A percentile compares a stretch with the other conserved stretches of the same genome.
Evolutionary conservation across 2,113 vertebrate genomes (phyloP).

Genomic region (Rhineura floridana): DNA sequence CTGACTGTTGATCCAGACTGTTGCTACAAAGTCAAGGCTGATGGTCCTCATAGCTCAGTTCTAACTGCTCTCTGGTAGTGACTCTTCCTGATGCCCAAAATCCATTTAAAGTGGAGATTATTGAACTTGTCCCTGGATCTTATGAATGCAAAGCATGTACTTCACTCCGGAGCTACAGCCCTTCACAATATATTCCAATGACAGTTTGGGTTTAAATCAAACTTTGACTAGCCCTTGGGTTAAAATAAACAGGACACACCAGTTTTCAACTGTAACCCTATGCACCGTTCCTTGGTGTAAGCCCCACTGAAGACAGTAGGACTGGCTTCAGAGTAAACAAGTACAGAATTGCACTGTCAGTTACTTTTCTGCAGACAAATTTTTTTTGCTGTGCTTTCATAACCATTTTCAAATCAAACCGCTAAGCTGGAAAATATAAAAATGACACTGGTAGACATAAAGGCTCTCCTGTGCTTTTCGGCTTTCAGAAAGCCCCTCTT

Average conservation of each 20-base stretch:
- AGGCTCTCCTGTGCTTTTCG: slow-evolving; percentile 44
- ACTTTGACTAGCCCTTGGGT: not conserved
- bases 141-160: not conserved
- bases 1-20: no score
- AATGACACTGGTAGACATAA: slow-evolving; percentile 36
- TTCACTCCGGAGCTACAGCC: no score
- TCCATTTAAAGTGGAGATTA: not conserved
- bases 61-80: not conserved
- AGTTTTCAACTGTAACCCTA: not conserved
- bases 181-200: not conserved
- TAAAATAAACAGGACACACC: not conserved
- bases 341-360: not conserved
- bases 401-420: slow-evolving; percentile 3
- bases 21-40: not conserved
- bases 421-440: slow-evolving; percentile 31
- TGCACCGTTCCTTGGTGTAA: not conserved
- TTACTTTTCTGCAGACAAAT: not conserved
- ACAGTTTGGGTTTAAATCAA: not conserved
- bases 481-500: slow-evolving; percentile 37
- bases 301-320: not conserved
- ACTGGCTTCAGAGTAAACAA: not conserved
- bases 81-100: not conserved
- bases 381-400: not conserved
- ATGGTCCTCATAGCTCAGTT: not conserved
- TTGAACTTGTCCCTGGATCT: not conserved